A percentile compares a stretch with the other conserved stretches of the same genome.
Evolutionary conservation across 1,140 invertebrate species (phyloP).

Genomic region (Triops longicaudatus): DNA sequence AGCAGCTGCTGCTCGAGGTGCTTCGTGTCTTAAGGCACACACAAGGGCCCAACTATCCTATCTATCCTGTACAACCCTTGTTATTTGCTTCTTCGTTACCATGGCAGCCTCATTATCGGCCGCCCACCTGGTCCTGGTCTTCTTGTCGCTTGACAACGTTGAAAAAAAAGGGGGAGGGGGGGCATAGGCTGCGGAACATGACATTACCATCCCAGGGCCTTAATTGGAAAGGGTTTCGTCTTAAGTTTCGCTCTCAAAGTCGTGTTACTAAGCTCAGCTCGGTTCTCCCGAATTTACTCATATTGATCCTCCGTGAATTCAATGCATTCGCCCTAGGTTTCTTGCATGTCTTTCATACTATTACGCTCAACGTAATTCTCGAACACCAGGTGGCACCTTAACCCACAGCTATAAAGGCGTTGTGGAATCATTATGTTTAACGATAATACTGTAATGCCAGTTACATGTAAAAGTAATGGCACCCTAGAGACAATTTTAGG

Average conservation of each 20-base stretch:
- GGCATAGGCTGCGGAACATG: not conserved
- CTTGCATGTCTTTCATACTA: too few relatives aligned
- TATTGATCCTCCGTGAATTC: too few relatives aligned
- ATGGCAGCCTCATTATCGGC: conserved; percentile 14
- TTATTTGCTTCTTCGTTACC: not conserved
- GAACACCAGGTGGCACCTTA: too few relatives aligned
- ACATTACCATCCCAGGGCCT: not conserved
- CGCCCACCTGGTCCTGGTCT: not conserved
- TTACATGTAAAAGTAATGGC: too few relatives aligned
- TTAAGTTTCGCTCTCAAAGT: not conserved
- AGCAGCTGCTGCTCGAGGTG: not conserved
- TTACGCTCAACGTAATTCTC: too few relatives aligned
- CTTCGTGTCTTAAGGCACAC: not conserved
- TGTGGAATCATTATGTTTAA: too few relatives aligned
- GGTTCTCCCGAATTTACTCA: not conserved
- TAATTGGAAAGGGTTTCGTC: not conserved
- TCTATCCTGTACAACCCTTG: too few relatives aligned
- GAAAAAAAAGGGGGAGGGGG: not conserved
- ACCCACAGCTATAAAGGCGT: too few relatives aligned
- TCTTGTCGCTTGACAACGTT: not conserved
- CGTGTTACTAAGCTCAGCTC: not conserved
- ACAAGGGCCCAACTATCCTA: not conserved
- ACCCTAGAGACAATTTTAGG: too few relatives aligned
- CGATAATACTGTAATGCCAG: too few relatives aligned
- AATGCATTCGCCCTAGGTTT: too few relatives aligned